Evolutionary conservation across 2,113 vertebrate genomes (phyloP), one percentile per base, ranked within the genome.

Genomic region (Urocynchramus pylzowi): DNA sequence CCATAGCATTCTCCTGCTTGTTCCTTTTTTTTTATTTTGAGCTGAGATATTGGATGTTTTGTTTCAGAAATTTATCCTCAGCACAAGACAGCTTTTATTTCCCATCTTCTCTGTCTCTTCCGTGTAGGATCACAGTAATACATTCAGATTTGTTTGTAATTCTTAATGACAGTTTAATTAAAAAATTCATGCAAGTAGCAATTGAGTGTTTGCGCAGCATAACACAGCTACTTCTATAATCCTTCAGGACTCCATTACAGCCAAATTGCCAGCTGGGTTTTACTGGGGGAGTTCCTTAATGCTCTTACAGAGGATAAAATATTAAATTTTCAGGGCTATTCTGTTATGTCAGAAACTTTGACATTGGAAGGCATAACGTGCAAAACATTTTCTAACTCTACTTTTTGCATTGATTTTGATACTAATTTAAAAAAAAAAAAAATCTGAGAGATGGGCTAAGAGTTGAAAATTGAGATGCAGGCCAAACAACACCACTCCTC

Each of bases 401-500:
- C 3, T 80, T 88, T 85, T 83, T n/a, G 31, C 14, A 17, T 21
- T 39, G 31, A 39, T 85, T 90, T 89, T 79, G 3, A 19, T 57
- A 75, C 41, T 41, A 49, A 68, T 60, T 64, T n/a, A n/a, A 37
- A 52, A n/a, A 57, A 75, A n/a, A n/a, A 11, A 37, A 8, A 22
- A 4, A n/a, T 76, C n/a, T 13, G 2, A 45, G 30, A 78, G 13
- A 28, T 49, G 33, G 71, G 11, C 14, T 53, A 30, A 33, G 28
- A 76, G 84, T 10, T 14, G 35, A 59, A 79, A 75, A 61, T 7
- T 7, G 23, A 79, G 31, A 6, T 13, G 27, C 10, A 89, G 27
- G 33, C 17, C 11, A 23, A 54, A 49, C 0, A 3, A 1, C 1
- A 3, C 47, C 9, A 5, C 28, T 70, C 19, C 20, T 13, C 9